Base-by-base conservation (phyloP, 2,113 vertebrate species). In the Micronisus gabar region DNA sequence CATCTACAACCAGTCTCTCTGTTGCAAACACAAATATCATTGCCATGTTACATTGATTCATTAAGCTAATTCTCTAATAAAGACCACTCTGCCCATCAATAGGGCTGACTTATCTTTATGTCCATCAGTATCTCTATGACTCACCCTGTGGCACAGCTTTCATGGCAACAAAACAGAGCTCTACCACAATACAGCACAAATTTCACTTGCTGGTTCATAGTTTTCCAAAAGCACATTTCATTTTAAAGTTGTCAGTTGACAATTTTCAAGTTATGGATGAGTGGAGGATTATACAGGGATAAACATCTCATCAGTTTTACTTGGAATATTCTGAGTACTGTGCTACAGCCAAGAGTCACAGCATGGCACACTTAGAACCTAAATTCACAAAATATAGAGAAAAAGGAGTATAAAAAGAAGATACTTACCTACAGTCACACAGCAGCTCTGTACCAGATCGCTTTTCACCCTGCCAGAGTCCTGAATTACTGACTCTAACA, bases 261-360 rank as follows among this genome's bases (percentile, higher is more conserved):
- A 61, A 22, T 75, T 68, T 91, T 71, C 30, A 65, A 21, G 32
- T 59, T 68, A 65, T 26, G 36, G 48, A 75, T 8, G 13, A 87
- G 47, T 0, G 0, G 55, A 78, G 66, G n/a, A 83, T 41, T 62
- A 38, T 38, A 48, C 15, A 52, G 5, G 16, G 22, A 63, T 43
- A 53, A 71, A 68, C 9, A 61, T 40, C 8, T n/a, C 15, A 17
- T 59, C 23, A 41, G 15, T 75, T 93, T 88, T 82, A 18, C 52
- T 73, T 8, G 6, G 56, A 82, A 68, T 79, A 50, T 29, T 93
- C 40, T 40, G 16, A 75, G 21, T 52, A 36, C 13, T 68, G 27
- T 82, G 47, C 47, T 93, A 52, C 40, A 55, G 41, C 23, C 36
- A 63, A 71, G 40, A 87, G 11, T 55, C 56, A 41, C 56, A 65